These are phyloP conservation scores for Callorhinus ursinus DNA, from an alignment of 2,113 vertebrate genomes.

Conservation along the genomic window DNA sequence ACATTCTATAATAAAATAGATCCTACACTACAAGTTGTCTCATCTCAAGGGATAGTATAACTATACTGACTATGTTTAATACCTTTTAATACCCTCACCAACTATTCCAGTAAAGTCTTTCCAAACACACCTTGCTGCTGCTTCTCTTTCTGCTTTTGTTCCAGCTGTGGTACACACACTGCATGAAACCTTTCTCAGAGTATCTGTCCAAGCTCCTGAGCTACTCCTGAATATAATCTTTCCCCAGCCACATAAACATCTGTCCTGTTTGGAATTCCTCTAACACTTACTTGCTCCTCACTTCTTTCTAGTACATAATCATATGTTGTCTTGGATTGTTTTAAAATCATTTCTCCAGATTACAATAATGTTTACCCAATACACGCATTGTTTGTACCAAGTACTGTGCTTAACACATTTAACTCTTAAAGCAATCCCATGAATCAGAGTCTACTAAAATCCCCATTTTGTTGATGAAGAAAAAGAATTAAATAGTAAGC, in stretches of 20 bases:
- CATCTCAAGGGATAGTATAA: background rate
- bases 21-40: background rate
- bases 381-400: background rate
- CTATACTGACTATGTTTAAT: background rate
- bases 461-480: conserved; percentile 3
- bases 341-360: conserved; percentile 30
- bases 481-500: background rate
- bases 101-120: background rate
- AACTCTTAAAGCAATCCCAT: conserved; percentile 22
- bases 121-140: background rate
- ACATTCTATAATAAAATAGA: background rate
- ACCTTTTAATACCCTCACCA: background rate
- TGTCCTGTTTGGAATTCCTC: background rate
- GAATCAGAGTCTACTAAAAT: background rate
- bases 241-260: background rate
- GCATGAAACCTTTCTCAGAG: background rate
- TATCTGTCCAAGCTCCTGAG: background rate
- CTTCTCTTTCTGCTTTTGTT: background rate
- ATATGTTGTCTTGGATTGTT: background rate
- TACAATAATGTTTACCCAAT: conserved; percentile 6
- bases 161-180: background rate
- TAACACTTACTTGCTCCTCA: background rate
- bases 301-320: background rate
- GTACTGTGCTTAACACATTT: background rate
- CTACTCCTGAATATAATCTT: background rate